Base-by-base conservation (phyloP, 2,888 invertebrate species). In the Macroteleia sp. region DNA sequence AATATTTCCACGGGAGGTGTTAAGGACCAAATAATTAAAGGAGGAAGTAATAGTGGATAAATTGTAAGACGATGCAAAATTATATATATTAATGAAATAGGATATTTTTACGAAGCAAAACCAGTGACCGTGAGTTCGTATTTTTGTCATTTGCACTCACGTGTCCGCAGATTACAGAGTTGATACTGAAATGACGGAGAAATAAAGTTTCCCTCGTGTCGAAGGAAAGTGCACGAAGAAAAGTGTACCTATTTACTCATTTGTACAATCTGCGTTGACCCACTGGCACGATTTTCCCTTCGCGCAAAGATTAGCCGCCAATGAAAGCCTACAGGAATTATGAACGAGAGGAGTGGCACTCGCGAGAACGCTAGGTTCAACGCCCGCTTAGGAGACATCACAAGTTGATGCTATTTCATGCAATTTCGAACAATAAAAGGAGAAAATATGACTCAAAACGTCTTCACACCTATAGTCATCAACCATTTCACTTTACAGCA, bases 241-340 rank as follows among this genome's bases (percentile, higher is more conserved):
- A 82, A 83, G 82, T 81, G 80, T 77, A 79, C 80, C 82, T 81
- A 82, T 83, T 81, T 81, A 79, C 77, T 81, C 80, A 70, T 66
- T 54, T 67, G 71, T 66, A 76, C 71, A 77, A 82, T 82, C 77
- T 80, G 79, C 75, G 71, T 48, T 83, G 82, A 84, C 84, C 82
- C 57, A 84, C 82, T 84, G 83, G 61, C 84, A 84, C 82, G 81
- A 84, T 84, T 83, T 84, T 83, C 82, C 84, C 82, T 84, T 84
- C 81, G 77, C 79, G 80, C 81, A 76, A 81, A 79, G 82, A 84
- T 84, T 81, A 84, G 80, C 74, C 79, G 80, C 77, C 80, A 81
- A 79, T 80, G 81, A 81, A 81, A 81, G 81, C 81, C 79, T 79
- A 78, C 81, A 81, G 77, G 81, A 74, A 80, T 77, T 74, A 75